Base-by-base conservation (phyloP, 1,140 invertebrate species). In the Cecropterus lyciades region DNA sequence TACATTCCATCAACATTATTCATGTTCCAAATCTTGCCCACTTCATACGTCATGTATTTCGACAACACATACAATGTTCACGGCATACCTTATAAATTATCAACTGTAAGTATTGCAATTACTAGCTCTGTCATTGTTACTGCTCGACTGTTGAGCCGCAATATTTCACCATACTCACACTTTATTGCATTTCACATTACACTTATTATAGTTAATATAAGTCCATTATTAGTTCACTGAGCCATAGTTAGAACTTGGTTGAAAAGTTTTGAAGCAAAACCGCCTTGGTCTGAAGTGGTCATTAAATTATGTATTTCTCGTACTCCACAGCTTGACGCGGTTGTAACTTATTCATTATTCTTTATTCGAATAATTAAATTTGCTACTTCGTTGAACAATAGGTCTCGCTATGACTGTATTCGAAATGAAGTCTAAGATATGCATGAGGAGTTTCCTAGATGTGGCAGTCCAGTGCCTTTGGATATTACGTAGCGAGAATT, bases 101-200 rank as follows among this genome's bases (percentile, higher is more conserved):
- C 30, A 33, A 3, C 9, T 10, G 9, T 10, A 4, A 33, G 30
- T 33, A 52, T 30, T 52, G 48, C 4, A 24, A 24, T 70, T 82
- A 85, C 72, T 84, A 84, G 65, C 69, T 75, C 77, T 74, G 76
- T 84, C 84, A 80, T 75, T 77, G 80, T 80, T 79, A 66, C 73
- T 77, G 78, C 84, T 80, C 81, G 74, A 82, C 82, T 78, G 74
- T 76, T 81, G 72, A 71, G 75, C 77, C 13, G 15, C 13, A 11
- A 10, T 52, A 7, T 52, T 52, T 30, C 14, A 52, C 3, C n/a
- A 14, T 14, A 33, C 55, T 59, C 0, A 14, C 45, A n/a, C 45
- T n/a, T n/a, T n/a, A n/a, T n/a, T n/a, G 9, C 43, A 59, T 33
- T 33, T 33, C 30, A 10, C 3, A 6, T 64, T 52, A 48, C 4